Percentiles rank a stretch among this genome's conserved stretches.
These are phyloP conservation scores for Tetramorium simillimum DNA, from an alignment of 1,140 invertebrate genomes.

Conservation along the genomic window DNA sequence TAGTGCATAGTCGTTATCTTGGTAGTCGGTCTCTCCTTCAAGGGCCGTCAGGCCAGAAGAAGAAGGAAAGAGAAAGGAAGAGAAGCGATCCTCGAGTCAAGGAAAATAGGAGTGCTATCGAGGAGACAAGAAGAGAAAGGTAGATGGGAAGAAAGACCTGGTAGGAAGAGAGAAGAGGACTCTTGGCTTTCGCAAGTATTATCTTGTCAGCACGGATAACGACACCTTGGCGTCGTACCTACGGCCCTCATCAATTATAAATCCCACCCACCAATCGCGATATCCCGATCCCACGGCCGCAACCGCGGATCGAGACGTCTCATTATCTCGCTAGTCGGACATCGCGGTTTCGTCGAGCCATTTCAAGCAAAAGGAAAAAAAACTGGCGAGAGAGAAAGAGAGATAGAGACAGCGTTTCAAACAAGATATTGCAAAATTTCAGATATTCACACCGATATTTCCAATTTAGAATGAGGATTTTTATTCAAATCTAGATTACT, in stretches of 20 bases:
- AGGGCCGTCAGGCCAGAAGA: conserved; percentile 68
- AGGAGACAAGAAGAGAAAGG: conserved; percentile 63
- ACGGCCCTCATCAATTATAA: conserved; percentile 84
- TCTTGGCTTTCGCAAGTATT: conserved; percentile 81
- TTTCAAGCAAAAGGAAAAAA: conserved; percentile 17
- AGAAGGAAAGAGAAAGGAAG: conserved; percentile 50
- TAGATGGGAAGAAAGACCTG: conserved; percentile 63
- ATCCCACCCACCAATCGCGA: conserved; percentile 79
- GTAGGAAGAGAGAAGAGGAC: conserved; percentile 55
- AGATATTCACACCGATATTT: not conserved
- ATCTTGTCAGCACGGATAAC: conserved; percentile 83
- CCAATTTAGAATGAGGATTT: not conserved
- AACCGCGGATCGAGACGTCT: conserved; percentile 79
- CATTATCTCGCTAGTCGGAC: conserved; percentile 73
- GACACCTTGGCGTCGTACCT: conserved; percentile 81
- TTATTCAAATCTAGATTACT: not conserved
- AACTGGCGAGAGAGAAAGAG: not conserved
- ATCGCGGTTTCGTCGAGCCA: conserved; percentile 63
- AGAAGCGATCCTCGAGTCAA: conserved; percentile 63
- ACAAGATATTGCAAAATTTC: not conserved
- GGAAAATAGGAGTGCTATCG: conserved; percentile 76
- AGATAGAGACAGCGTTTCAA: not conserved
- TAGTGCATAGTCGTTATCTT: conserved; percentile 74
- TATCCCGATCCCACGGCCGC: conserved; percentile 77
- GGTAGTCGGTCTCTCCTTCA: conserved; percentile 72